Evolutionary conservation across 2,888 invertebrate species (phyloP).

Genomic region (Drosophila histrio): DNA sequence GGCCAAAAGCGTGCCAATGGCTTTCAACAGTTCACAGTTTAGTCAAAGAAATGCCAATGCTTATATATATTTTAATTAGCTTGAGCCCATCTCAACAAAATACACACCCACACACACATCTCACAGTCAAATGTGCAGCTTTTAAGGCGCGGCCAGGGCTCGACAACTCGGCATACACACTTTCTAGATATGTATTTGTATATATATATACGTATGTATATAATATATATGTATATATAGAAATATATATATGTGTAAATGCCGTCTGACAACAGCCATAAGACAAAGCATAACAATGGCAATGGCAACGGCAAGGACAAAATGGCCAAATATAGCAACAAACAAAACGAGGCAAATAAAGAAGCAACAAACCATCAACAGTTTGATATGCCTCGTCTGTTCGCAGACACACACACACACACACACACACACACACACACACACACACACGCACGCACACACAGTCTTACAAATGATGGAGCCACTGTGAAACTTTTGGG

Average conservation of each 20-base stretch:
- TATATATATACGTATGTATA: conserved; percentile 15
- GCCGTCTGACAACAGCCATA: conserved; percentile 52
- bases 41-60: conserved; percentile 44
- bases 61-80: conserved; percentile 72
- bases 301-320: conserved; percentile 48
- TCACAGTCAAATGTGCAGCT: conserved; percentile 17
- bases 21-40: conserved; percentile 65
- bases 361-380: conserved; percentile 79
- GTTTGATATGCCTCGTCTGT: conserved; percentile 75
- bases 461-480: conserved; percentile 6
- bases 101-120: conserved; percentile 16
- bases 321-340: conserved; percentile 77
- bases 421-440: conserved; percentile 1
- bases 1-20: conserved; percentile 56
- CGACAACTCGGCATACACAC: conserved; percentile 30
- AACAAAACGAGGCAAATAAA: conserved; percentile 73
- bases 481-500: conserved; percentile 63
- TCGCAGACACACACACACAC: conserved; percentile 29
- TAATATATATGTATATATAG: background rate
- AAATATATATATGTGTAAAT: conserved; percentile 7
- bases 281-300: conserved; percentile 72
- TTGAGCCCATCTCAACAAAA: conserved; percentile 13
- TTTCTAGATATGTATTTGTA: background rate
- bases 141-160: conserved; percentile 65
- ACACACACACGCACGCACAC: conserved; percentile 4